A percentile compares a stretch with the other conserved stretches of the same genome.
phyloP scores from a whole-genome alignment of 37 sponge, comb jelly and placozoan species.

The Hexactinellida sp. region DNA sequence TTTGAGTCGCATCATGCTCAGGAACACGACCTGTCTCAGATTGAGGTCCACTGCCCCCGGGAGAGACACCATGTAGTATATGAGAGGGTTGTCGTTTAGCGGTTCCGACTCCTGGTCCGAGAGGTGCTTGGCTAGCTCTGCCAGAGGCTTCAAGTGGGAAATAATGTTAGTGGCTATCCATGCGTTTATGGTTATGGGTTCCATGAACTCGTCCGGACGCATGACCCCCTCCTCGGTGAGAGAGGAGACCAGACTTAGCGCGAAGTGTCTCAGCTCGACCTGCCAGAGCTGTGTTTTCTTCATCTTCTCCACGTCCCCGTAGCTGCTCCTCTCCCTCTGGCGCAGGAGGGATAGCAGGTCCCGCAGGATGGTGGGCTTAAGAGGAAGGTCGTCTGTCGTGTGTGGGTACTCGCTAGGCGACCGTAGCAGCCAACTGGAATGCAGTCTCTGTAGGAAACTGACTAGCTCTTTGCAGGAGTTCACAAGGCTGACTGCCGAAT shows the following conservation, averaged over 20 bases:
- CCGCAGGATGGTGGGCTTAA: background rate
- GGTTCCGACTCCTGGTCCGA: background rate
- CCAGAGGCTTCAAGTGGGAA: background rate
- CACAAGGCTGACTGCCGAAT: background rate
- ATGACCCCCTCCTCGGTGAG: background rate
- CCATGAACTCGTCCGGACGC: constrained; percentile 6
- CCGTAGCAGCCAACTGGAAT: background rate
- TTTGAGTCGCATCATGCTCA: background rate
- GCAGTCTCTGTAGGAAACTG: background rate
- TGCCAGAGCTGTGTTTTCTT: constrained; percentile 1
- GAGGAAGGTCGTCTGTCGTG: background rate
- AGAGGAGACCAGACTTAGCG: background rate
- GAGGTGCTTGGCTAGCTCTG: background rate
- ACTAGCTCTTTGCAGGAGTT: background rate
- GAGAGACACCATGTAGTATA: background rate
- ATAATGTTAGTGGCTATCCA: constrained; percentile 9
- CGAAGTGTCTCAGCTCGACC: background rate
- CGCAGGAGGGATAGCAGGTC: background rate
- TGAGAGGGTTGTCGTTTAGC: background rate
- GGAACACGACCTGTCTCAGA: background rate
- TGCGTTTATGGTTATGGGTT: background rate
- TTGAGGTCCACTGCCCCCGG: background rate
- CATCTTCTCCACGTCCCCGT: constrained; percentile 8
- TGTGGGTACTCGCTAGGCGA: background rate
- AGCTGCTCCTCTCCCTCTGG: background rate